phyloP scores from a whole-genome alignment of 2,888 invertebrate species.

The Polymixis lichenea region DNA sequence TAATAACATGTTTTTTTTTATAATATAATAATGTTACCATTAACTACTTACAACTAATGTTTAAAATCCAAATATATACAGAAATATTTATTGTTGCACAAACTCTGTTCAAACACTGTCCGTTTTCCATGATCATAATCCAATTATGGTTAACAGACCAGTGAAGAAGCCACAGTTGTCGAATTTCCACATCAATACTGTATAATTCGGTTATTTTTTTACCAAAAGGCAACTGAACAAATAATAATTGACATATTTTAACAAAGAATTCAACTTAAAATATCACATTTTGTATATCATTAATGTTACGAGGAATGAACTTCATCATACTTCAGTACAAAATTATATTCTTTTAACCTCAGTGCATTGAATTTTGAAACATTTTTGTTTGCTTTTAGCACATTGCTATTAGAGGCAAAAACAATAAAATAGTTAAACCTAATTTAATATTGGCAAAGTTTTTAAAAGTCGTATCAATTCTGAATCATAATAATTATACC shows the following conservation, averaged over 20 bases:
- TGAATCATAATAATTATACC: conserved; percentile 19
- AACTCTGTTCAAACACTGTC: conserved; percentile 65
- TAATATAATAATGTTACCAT: conserved; percentile 71
- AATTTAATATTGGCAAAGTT: conserved; percentile 44
- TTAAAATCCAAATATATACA: conserved; percentile 87
- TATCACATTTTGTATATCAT: conserved; percentile 71
- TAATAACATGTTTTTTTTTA: conserved; percentile 69
- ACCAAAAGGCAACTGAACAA: conserved; percentile 59
- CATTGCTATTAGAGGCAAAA: conserved; percentile 20
- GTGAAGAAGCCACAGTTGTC: conserved; percentile 61
- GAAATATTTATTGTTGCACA: conserved; percentile 77
- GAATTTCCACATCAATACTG: conserved; percentile 59
- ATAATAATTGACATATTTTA: conserved; percentile 61
- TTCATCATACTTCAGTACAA: conserved; percentile 30
- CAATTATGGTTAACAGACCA: conserved; percentile 57
- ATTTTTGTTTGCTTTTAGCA: background rate
- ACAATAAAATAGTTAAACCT: conserved; percentile 35
- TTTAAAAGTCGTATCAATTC: conserved; percentile 30
- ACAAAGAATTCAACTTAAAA: conserved; percentile 66
- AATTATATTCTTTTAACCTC: conserved; percentile 37
- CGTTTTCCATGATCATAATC: conserved; percentile 56
- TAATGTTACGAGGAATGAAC: conserved; percentile 39
- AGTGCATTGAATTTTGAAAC: background rate
- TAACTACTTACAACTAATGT: conserved; percentile 87
- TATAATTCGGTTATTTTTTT: conserved; percentile 47